A percentile compares a stretch with the other conserved stretches of the same genome.
phyloP scores from a whole-genome alignment of 2,888 invertebrate species.

The Agrotis clavis region DNA sequence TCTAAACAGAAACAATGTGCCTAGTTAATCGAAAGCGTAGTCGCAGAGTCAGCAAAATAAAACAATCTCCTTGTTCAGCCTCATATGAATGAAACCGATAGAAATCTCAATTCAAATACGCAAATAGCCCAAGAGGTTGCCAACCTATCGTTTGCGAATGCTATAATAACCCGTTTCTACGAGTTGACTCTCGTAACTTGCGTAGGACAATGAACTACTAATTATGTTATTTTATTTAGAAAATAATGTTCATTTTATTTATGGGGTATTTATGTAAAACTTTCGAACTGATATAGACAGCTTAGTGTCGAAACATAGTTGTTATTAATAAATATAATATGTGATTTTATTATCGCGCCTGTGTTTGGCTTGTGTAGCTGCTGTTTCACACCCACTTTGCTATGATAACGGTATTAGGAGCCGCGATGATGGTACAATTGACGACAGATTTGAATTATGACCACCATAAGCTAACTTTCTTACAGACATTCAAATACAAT shows the following conservation, averaged over 20 bases:
- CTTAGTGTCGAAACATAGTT: constrained; percentile 10
- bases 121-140: constrained; percentile 55
- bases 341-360: neutral
- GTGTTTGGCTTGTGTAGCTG: neutral
- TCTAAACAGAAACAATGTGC: constrained; percentile 1
- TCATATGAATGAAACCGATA: constrained; percentile 51
- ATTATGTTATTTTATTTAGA: constrained; percentile 45
- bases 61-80: constrained; percentile 16
- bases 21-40: constrained; percentile 10
- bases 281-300: constrained; percentile 7
- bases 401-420: constrained; percentile 19
- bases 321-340: neutral
- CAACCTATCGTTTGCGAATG: constrained; percentile 55
- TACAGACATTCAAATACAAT: no score
- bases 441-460: no score
- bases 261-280: constrained; percentile 31
- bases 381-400: constrained; percentile 1
- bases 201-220: constrained; percentile 60
- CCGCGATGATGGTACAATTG: neutral
- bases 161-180: constrained; percentile 57
- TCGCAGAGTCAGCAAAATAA: constrained; percentile 9
- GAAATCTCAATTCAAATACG: constrained; percentile 53
- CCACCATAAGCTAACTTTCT: no score
- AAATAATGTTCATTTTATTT: constrained; percentile 27
- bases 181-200: constrained; percentile 51